Percentiles rank a stretch among this genome's conserved stretches.
Conservation (phyloP, 2,888 invertebrate species). For the Eupithecia abbreviata region DNA sequence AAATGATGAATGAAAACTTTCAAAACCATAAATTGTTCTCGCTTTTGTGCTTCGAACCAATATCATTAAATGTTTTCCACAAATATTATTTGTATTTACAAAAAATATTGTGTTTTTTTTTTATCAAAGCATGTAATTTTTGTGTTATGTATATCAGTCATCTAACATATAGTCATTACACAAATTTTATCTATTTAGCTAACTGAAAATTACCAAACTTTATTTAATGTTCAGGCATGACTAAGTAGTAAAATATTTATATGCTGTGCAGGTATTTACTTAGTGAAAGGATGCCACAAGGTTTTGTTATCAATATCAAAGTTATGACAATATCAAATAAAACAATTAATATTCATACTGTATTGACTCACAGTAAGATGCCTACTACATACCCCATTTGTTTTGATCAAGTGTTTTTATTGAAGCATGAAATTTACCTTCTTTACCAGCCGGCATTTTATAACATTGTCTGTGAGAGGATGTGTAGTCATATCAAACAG, state of each 20-base stretch:
- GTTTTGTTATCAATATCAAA: slow-evolving; percentile 28
- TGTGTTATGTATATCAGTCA: too few species aligned
- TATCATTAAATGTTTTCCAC: too few species aligned
- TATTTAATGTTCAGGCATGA: slow-evolving; percentile 7
- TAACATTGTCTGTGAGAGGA: slow-evolving; percentile 97
- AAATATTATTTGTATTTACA: too few species aligned
- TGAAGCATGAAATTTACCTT: slow-evolving; percentile 84
- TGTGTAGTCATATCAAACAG: slow-evolving; percentile 99
- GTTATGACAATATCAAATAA: slow-evolving; percentile 29
- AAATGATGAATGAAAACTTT: too few species aligned
- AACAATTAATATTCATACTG: slow-evolving; percentile 22
- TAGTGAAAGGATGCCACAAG: slow-evolving; percentile 26
- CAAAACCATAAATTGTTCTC: too few species aligned
- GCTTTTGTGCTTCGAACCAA: too few species aligned
- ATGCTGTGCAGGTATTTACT: slow-evolving; percentile 19
- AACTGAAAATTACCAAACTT: neutral
- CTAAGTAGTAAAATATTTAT: slow-evolving; percentile 8
- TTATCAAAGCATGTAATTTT: too few species aligned
- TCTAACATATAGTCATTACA: neutral
- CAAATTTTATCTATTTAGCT: neutral
- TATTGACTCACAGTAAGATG: slow-evolving; percentile 14
- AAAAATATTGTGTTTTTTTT: too few species aligned
- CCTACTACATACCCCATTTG: slow-evolving; percentile 7
- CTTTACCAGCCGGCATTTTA: slow-evolving; percentile 98
- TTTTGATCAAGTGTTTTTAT: slow-evolving; percentile 24